These are phyloP conservation scores for Coregonus ussuriensis DNA, from an alignment of 2,797 vertebrate species.

Conservation along the genomic window DNA sequence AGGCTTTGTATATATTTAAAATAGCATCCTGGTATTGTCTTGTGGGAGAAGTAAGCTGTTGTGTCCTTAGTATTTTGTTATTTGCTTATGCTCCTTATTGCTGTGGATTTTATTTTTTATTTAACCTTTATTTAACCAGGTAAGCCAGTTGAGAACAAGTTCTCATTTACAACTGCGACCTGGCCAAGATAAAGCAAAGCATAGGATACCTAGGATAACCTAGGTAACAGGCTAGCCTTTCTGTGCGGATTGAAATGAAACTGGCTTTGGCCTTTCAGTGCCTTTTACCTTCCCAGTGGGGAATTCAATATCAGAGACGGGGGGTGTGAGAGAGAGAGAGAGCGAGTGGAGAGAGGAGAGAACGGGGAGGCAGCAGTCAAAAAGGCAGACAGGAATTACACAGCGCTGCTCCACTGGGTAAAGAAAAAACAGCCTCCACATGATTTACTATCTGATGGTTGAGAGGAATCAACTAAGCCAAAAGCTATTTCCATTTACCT, in stretches of 20 bases:
- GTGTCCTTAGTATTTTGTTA: neutral
- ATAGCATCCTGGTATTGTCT: neutral
- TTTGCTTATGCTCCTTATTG: neutral
- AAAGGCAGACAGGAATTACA: neutral
- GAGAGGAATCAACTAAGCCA: neutral
- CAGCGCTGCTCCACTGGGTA: neutral
- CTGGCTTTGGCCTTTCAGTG: conserved; percentile 24
- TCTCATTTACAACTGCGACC: too few relatives aligned
- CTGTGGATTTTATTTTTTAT: neutral
- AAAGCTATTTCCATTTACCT: neutral
- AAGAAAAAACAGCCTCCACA: neutral
- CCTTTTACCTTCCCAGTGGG: conserved; percentile 11
- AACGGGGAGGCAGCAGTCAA: neutral
- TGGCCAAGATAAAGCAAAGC: too few relatives aligned
- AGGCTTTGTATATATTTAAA: neutral
- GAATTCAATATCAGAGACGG: conserved; percentile 20
- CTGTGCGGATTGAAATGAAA: conserved; percentile 11
- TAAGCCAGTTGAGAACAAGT: too few relatives aligned
- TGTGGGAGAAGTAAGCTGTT: neutral
- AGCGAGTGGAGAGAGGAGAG: neutral
- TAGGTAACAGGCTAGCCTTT: neutral
- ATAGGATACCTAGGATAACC: too few relatives aligned
- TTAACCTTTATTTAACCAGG: too few relatives aligned
- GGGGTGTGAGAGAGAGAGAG: too few relatives aligned
- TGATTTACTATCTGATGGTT: conserved; percentile 5